These are phyloP conservation scores for Mormyrus proboscirostris DNA, from an alignment of 2,797 vertebrate genomes.

Conservation along the genomic window DNA sequence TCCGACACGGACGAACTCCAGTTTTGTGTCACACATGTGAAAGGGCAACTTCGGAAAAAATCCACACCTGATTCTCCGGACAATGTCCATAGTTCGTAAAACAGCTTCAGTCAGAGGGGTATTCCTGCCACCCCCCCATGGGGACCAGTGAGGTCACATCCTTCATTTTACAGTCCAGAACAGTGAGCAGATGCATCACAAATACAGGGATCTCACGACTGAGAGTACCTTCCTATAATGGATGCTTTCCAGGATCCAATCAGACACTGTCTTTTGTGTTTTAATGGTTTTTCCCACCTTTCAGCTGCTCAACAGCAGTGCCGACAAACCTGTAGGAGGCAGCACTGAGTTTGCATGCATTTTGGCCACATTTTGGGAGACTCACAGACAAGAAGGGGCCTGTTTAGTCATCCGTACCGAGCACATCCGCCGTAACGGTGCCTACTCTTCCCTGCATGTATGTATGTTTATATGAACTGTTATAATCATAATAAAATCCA, in stretches of 20 bases:
- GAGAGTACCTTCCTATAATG: slow-evolving; percentile 65
- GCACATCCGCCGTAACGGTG: background rate
- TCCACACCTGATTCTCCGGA: background rate
- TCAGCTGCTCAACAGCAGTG: background rate
- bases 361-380: background rate
- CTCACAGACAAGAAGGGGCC: background rate
- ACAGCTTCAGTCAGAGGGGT: background rate
- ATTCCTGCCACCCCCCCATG: background rate
- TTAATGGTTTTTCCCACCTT: background rate
- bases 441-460: background rate
- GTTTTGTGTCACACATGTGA: background rate
- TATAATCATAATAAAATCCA: slow-evolving; percentile 1
- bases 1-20: background rate
- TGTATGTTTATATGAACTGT: background rate
- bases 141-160: slow-evolving; percentile 42
- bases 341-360: background rate
- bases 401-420: background rate
- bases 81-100: background rate
- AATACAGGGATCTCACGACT: slow-evolving; percentile 62
- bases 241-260: slow-evolving; percentile 55
- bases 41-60: background rate
- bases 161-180: slow-evolving; percentile 47
- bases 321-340: background rate
- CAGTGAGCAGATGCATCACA: slow-evolving; percentile 52
- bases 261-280: slow-evolving; percentile 45